phyloP scores from a whole-genome alignment of 2,797 vertebrate species.

The Pitangus sulphuratus region DNA sequence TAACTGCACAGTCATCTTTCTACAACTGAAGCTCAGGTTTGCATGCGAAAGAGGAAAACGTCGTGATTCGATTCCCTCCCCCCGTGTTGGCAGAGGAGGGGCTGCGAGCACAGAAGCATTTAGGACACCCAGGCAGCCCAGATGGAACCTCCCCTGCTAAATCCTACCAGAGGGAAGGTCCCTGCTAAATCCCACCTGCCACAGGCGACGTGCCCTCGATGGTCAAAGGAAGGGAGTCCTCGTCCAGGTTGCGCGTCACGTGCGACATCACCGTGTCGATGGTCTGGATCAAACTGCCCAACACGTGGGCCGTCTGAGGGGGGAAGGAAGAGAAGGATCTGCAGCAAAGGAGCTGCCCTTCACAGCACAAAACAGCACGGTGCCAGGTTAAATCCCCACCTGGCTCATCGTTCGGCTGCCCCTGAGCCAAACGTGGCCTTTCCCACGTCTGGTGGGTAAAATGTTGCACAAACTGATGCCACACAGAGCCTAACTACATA shows the following conservation, averaged over 20 bases:
- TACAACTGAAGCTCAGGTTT: not conserved
- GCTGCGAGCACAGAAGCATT: too few species aligned
- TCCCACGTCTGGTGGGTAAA: accelerated
- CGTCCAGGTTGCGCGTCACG: constrained; percentile 80
- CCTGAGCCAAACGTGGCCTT: not conserved
- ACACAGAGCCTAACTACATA: not conserved
- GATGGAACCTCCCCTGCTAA: not conserved
- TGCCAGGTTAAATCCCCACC: not conserved
- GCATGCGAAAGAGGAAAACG: not conserved
- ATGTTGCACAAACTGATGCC: accelerated
- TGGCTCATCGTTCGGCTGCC: not conserved
- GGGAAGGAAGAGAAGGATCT: not conserved
- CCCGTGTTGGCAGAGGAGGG: not conserved
- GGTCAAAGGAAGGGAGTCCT: constrained; percentile 51
- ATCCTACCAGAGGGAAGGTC: not conserved
- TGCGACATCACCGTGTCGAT: constrained; percentile 89
- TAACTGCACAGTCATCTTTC: not conserved
- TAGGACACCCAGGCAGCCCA: not conserved
- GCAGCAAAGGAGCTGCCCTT: not conserved
- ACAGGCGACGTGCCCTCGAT: constrained; percentile 85
- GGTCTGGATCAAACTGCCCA: constrained; percentile 84
- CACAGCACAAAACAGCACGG: not conserved
- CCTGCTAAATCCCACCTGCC: constrained; percentile 66
- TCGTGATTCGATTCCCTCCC: accelerated
- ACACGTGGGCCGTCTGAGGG: constrained; percentile 74